Base-by-base conservation (phyloP, 2,888 invertebrate species). In the Argyresthia goedartella region DNA sequence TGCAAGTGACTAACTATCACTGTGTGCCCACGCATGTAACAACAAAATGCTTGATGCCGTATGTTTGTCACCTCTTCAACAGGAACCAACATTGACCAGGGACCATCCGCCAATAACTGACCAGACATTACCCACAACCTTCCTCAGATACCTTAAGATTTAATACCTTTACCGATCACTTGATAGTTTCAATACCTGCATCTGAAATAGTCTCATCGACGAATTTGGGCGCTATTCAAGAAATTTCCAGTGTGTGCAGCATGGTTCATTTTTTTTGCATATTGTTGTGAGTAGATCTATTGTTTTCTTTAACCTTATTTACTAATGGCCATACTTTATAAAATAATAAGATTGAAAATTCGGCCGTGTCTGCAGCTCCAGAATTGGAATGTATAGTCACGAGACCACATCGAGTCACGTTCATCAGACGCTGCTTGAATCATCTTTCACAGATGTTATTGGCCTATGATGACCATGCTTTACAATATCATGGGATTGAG, bases 41-140 rank as follows among this genome's bases (percentile, higher is more conserved):
- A 71, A 63, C 60, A 64, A 63, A 57, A 52, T 61, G 85, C 85
- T 85, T 81, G 80, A 79, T 77, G 78, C 77, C 60, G 71, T 81
- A 68, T 56, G 57, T 59, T 64, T 84, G 79, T 84, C 75, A 76
- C 71, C 58, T 74, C 62, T 71, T 80, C 76, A 68, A 65, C 85
- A 86, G 86, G 86, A 78, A 85, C 80, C 84, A 86, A 76, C 78
- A 76, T 71, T 61, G 86, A 85, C 54, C 77, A 76, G 67, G 82
- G 82, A 67, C 76, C 82, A 73, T 76, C 85, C 69, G 69, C 71
- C 64, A 63, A 71, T 73, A 75, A 82, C 72, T 84, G 75, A 81
- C 61, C 66, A 58, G 58, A 70, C 65, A 66, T n/a, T 59, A 54
- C 52, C 59, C 57, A 9, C 57, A 25, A 60, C 49, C 51, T 47